These are phyloP conservation scores for Conopomorpha cramerella DNA, from an alignment of 1,140 invertebrate genomes.

Conservation along the genomic window DNA sequence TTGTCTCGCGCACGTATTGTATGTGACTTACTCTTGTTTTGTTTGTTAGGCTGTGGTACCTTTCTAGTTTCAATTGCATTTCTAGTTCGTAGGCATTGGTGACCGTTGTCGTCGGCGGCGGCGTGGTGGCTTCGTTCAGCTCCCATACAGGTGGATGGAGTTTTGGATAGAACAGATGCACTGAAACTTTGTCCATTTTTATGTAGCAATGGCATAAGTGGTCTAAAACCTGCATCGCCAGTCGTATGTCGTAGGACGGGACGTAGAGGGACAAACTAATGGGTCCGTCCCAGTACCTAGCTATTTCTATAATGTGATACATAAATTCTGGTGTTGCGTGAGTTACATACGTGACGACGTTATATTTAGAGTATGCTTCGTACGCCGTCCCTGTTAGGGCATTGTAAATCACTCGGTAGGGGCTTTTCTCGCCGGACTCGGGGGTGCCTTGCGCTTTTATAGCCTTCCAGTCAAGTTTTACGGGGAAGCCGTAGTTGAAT, in stretches of 20 bases:
- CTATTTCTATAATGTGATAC: constrained; percentile 72
- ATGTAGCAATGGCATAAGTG: constrained; percentile 68
- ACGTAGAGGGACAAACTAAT: constrained; percentile 75
- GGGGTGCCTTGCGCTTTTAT: constrained; percentile 55
- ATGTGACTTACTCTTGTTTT: constrained; percentile 36
- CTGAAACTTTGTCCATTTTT: constrained; percentile 70
- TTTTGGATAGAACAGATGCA: constrained; percentile 71
- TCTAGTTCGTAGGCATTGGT: constrained; percentile 24
- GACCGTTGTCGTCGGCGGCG: constrained; percentile 13
- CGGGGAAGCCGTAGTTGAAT: constrained; percentile 67
- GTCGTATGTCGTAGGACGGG: constrained; percentile 67
- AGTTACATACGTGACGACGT: constrained; percentile 69
- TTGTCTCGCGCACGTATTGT: constrained; percentile 32
- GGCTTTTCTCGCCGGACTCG: constrained; percentile 59
- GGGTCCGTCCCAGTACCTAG: constrained; percentile 72
- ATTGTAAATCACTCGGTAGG: constrained; percentile 70
- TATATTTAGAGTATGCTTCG: constrained; percentile 30
- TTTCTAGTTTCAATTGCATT: constrained; percentile 25
- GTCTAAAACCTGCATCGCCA: constrained; percentile 65
- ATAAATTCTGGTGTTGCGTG: constrained; percentile 77
- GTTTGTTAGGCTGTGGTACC: constrained; percentile 29
- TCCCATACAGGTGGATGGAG: constrained; percentile 22
- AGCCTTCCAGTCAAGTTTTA: constrained; percentile 54
- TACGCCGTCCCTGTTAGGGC: constrained; percentile 53
- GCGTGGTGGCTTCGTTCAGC: constrained; percentile 12